Conservation (phyloP, 2,113 vertebrate species). For the Tachuris rubrigastra region DNA sequence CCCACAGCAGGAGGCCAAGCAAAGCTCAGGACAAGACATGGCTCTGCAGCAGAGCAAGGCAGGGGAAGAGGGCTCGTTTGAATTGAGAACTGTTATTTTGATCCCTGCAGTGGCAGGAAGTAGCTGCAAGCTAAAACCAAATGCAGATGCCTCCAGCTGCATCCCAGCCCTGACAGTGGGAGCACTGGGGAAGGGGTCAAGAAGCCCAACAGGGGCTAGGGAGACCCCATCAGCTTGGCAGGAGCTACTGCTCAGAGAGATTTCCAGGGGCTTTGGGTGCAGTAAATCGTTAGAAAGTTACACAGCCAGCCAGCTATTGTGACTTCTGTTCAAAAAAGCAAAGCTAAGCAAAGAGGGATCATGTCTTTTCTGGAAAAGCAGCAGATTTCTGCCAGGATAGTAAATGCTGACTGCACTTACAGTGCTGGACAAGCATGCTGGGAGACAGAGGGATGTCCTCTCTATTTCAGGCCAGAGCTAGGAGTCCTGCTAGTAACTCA, state of each 20-base stretch:
- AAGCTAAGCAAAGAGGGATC: not conserved
- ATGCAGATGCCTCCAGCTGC: not conserved
- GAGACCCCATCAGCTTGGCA: not conserved
- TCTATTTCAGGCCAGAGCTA: not conserved
- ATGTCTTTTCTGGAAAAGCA: conserved; percentile 17
- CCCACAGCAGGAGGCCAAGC: not conserved
- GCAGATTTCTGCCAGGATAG: not conserved
- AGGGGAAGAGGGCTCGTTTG: not conserved
- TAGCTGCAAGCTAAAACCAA: conserved; percentile 23
- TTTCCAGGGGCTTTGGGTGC: not conserved
- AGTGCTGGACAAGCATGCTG: not conserved
- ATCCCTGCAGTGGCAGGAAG: conserved; percentile 17
- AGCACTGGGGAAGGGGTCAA: not conserved
- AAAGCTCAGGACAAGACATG: not conserved
- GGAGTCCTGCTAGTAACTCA: not conserved
- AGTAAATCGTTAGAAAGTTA: not conserved
- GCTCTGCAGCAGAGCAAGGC: not conserved
- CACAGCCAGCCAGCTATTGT: not conserved
- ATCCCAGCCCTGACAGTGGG: not conserved
- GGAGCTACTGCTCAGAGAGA: not conserved
- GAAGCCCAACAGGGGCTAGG: not conserved
- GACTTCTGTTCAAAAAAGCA: not conserved
- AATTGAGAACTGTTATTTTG: not conserved
- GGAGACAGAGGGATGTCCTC: not conserved
- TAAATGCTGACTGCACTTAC: not conserved